Evolutionary conservation across 2,113 vertebrate genomes (phyloP).

Genomic region (Pelecanus crispus): DNA sequence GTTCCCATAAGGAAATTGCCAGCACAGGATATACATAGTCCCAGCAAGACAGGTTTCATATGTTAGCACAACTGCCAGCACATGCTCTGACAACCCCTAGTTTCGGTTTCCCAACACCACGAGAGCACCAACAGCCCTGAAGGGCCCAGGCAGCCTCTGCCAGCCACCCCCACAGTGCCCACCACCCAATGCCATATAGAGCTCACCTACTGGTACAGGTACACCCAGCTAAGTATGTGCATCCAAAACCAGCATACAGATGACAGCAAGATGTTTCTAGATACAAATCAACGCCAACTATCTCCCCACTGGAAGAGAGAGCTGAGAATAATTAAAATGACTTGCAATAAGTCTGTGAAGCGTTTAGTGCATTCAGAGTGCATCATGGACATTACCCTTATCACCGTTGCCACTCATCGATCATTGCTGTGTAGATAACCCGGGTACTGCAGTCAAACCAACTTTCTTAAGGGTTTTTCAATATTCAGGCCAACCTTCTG

Average conservation of each 20-base stretch:
- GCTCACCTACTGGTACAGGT: not conserved
- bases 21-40: rapidly evolving
- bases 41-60: not conserved
- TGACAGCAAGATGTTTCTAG: not conserved
- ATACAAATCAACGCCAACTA: not conserved
- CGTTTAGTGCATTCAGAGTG: rapidly evolving
- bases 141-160: not conserved
- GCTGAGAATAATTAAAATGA: not conserved
- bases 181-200: not conserved
- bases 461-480: not conserved
- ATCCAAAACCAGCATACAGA: not conserved
- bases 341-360: not conserved
- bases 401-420: rapidly evolving
- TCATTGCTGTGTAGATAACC: not conserved
- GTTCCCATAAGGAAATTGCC: not conserved
- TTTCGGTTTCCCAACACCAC: not conserved
- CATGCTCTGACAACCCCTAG: not conserved
- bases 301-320: not conserved
- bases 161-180: no score
- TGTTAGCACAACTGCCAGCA: not conserved
- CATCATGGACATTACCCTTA: not conserved
- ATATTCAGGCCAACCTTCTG: not conserved
- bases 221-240: no score
- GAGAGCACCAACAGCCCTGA: not conserved
- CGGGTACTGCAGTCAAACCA: not conserved